Evolutionary conservation across 2,888 invertebrate species (phyloP).

Genomic region (Ferrisia virgata): DNA sequence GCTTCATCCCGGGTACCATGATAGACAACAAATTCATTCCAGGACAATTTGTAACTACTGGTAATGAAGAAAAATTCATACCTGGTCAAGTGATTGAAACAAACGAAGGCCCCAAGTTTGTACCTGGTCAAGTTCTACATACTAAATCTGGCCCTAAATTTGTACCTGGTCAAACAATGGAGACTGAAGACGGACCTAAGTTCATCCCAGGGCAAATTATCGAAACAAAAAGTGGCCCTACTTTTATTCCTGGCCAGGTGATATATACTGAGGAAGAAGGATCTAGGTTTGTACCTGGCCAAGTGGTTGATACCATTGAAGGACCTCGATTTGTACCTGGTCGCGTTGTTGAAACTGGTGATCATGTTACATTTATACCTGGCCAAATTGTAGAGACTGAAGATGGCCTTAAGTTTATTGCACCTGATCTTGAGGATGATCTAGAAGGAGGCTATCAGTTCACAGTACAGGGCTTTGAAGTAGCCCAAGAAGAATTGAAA

Average conservation of each 20-base stretch:
- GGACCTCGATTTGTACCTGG: conserved; percentile 64
- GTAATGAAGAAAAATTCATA: conserved; percentile 68
- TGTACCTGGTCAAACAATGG: conserved; percentile 69
- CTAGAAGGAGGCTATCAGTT: conserved; percentile 66
- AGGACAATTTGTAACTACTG: conserved; percentile 67
- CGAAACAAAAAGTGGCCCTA: conserved; percentile 70
- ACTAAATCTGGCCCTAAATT: conserved; percentile 65
- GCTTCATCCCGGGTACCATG: conserved; percentile 69
- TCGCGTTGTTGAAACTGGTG: conserved; percentile 56
- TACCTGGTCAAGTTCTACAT: conserved; percentile 74
- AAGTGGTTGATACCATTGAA: conserved; percentile 69
- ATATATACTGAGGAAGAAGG: conserved; percentile 64
- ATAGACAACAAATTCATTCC: conserved; percentile 66
- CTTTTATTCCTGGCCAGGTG: conserved; percentile 75
- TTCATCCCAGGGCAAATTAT: conserved; percentile 78
- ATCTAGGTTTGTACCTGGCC: conserved; percentile 63
- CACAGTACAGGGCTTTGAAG: conserved; percentile 67
- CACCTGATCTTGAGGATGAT: conserved; percentile 66
- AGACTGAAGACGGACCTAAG: conserved; percentile 67
- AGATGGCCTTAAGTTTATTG: conserved; percentile 63
- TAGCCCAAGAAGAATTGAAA: conserved; percentile 57
- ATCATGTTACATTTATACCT: conserved; percentile 56
- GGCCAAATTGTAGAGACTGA: conserved; percentile 58
- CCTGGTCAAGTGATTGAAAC: conserved; percentile 72
- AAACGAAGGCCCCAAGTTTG: conserved; percentile 67